These are phyloP conservation scores for Archips xylosteana DNA, from an alignment of 2,888 invertebrate genomes.

Conservation along the genomic window DNA sequence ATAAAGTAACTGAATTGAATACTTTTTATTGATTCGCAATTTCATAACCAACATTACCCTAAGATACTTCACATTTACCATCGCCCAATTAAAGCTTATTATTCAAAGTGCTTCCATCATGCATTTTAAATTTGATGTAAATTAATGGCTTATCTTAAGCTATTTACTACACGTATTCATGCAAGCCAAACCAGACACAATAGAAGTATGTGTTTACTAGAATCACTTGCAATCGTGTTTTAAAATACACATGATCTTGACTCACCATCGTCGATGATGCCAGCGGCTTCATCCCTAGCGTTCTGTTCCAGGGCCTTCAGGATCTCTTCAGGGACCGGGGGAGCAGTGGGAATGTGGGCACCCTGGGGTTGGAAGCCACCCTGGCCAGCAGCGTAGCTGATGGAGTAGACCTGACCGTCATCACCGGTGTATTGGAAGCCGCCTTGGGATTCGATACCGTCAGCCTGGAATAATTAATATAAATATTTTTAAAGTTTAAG, in stretches of 20 bases:
- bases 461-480: slow-evolving; percentile 66
- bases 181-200: no score
- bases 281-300: slow-evolving; percentile 84
- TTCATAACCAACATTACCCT: no score
- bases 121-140: no score
- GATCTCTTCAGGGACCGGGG: slow-evolving; percentile 86
- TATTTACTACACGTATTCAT: no score
- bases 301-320: slow-evolving; percentile 83
- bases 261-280: slow-evolving; percentile 84
- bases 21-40: no score
- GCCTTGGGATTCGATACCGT: slow-evolving; percentile 83
- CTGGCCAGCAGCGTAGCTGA: slow-evolving; percentile 85
- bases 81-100: no score
- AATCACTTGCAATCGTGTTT: background rate
- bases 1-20: background rate
- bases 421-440: slow-evolving; percentile 87
- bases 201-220: no score
- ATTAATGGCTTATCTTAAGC: no score
- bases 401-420: slow-evolving; percentile 84
- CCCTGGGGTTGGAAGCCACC: slow-evolving; percentile 86
- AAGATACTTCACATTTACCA: no score
- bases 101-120: no score
- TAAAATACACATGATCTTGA: slow-evolving; percentile 37
- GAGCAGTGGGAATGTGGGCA: slow-evolving; percentile 86
- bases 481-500: background rate